Conservation (phyloP, 2,888 invertebrate genomes). For the Aspidiotus rigidus region DNA sequence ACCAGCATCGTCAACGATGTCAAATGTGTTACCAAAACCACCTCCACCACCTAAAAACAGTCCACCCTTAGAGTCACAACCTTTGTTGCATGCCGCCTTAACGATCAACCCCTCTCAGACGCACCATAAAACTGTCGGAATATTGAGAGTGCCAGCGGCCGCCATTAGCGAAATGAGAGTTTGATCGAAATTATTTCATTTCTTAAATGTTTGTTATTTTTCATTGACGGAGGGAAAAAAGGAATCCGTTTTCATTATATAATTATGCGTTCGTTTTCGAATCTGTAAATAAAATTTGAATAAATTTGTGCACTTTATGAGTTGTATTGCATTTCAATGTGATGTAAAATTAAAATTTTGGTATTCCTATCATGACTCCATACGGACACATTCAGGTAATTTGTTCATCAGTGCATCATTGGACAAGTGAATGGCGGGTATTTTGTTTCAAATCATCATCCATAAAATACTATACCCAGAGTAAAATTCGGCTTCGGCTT, state of each 20-base stretch:
- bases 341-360: background rate
- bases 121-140: slow-evolving; percentile 42
- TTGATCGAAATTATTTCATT: slow-evolving; percentile 49
- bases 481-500: too few species aligned
- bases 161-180: slow-evolving; percentile 84
- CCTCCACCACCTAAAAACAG: slow-evolving; percentile 45
- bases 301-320: background rate
- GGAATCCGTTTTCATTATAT: too few species aligned
- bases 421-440: too few species aligned
- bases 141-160: slow-evolving; percentile 63
- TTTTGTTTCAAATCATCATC: too few species aligned
- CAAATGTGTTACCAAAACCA: slow-evolving; percentile 44
- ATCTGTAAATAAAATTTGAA: too few species aligned
- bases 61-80: slow-evolving; percentile 39
- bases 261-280: too few species aligned
- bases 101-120: background rate
- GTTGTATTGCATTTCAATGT: background rate
- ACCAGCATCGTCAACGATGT: slow-evolving; percentile 45
- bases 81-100: slow-evolving; percentile 35
- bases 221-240: too few species aligned
- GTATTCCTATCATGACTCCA: too few species aligned
- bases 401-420: too few species aligned
- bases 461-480: too few species aligned
- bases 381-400: too few species aligned
- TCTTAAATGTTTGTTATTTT: too few species aligned